phyloP scores from a whole-genome alignment of 2,888 invertebrate genomes.

The Sympetrum striolatum region DNA sequence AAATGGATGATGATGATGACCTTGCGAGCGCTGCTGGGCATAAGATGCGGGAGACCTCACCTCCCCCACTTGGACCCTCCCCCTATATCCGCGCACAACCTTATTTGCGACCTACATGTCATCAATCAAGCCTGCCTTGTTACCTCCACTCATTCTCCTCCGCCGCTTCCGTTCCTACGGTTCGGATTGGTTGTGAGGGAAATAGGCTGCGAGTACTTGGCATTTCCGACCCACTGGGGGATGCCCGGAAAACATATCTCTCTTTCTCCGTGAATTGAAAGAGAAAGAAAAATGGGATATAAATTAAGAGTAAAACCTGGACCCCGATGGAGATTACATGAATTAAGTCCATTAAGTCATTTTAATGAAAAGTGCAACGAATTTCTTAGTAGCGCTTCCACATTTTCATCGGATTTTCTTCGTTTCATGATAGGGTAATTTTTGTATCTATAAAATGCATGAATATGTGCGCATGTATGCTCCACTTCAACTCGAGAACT shows the following conservation, averaged over 20 bases:
- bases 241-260: neutral
- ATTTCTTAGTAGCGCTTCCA: too few species aligned
- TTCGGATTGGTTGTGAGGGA: neutral
- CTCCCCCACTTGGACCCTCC: neutral
- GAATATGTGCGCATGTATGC: too few species aligned
- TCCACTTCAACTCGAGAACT: too few species aligned
- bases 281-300: neutral
- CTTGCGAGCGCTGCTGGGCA: neutral
- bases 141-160: neutral
- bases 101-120: neutral
- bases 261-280: neutral
- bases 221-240: neutral
- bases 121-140: neutral
- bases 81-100: neutral
- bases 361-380: too few species aligned
- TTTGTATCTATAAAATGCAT: too few species aligned
- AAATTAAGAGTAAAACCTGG: too few species aligned
- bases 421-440: too few species aligned
- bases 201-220: neutral
- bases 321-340: too few species aligned
- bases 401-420: too few species aligned
- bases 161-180: neutral
- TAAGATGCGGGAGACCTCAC: neutral
- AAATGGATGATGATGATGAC: neutral
- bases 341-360: too few species aligned